Evolutionary conservation across 1,140 invertebrate species (phyloP).

Genomic region (Meloidogyne floridensis): DNA sequence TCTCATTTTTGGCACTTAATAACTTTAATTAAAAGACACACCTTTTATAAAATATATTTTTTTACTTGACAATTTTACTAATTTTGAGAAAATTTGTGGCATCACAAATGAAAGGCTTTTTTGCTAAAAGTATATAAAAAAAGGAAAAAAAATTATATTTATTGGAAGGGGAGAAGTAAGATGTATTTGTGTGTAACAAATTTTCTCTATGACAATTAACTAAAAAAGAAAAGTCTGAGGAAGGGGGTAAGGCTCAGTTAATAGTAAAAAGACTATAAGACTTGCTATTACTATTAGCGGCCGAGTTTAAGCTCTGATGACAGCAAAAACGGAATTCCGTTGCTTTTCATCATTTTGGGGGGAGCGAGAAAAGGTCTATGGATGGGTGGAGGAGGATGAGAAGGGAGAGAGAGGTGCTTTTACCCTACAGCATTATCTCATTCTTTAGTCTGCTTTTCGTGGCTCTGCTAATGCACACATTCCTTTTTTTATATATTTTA

Average conservation of each 20-base stretch:
- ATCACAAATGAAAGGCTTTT: neutral
- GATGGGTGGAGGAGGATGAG: no score
- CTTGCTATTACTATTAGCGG: no score
- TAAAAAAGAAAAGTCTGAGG: neutral
- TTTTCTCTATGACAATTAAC: neutral
- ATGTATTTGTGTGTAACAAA: no score
- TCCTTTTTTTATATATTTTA: neutral
- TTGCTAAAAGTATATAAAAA: no score
- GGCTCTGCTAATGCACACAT: neutral
- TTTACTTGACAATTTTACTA: neutral
- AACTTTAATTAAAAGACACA: neutral
- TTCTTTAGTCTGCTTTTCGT: conserved; percentile 1
- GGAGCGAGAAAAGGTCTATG: no score
- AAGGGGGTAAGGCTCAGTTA: no score
- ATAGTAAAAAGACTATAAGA: no score
- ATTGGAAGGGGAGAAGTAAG: no score
- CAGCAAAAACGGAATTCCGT: neutral
- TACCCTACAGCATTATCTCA: neutral
- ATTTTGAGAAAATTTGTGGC: neutral
- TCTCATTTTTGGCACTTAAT: neutral
- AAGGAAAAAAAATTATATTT: no score
- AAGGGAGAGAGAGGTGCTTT: neutral
- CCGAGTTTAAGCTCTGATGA: neutral
- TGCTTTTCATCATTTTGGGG: neutral
- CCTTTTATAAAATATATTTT: neutral